Evolutionary conservation across 2,888 invertebrate genomes (phyloP).

Genomic region (Coremacera marginata): DNA sequence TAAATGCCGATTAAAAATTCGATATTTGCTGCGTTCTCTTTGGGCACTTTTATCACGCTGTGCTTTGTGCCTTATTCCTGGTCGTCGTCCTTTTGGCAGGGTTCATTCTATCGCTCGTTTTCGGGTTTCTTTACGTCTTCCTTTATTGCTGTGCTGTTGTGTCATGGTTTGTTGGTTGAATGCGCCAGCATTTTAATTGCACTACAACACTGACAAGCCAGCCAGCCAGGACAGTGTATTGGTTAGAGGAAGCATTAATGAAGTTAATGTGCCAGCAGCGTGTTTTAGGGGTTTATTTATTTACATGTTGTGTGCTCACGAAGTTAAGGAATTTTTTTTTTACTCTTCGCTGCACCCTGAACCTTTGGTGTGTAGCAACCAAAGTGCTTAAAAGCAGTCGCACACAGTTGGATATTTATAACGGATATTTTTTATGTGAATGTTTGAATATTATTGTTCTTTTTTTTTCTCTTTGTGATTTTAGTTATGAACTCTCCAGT

Average conservation of each 20-base stretch:
- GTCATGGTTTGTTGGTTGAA: not conserved
- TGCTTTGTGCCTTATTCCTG: conserved; percentile 1
- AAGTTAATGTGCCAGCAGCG: conserved; percentile 19
- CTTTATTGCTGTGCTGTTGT: not conserved
- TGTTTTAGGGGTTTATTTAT: conserved; percentile 12
- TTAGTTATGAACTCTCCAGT: too few relatives aligned
- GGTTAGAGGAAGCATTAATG: not conserved
- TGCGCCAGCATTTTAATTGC: conserved; percentile 21
- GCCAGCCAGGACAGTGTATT: not conserved
- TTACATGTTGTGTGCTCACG: not conserved
- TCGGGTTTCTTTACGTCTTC: not conserved
- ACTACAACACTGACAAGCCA: not conserved
- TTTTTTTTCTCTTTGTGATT: not conserved
- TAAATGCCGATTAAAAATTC: not conserved
- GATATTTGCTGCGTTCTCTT: conserved; percentile 7
- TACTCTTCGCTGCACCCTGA: not conserved
- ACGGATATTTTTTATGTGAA: conserved; percentile 23
- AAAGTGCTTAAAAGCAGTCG: not conserved
- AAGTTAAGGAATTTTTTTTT: conserved; percentile 23
- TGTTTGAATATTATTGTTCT: not conserved
- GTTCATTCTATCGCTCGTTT: not conserved
- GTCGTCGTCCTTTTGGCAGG: not conserved
- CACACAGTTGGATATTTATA: conserved; percentile 33
- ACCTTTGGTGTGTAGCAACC: not conserved
- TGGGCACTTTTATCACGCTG: conserved; percentile 4